Conservation (phyloP, 2,113 vertebrate genomes). For the Nerophis ophidion region DNA sequence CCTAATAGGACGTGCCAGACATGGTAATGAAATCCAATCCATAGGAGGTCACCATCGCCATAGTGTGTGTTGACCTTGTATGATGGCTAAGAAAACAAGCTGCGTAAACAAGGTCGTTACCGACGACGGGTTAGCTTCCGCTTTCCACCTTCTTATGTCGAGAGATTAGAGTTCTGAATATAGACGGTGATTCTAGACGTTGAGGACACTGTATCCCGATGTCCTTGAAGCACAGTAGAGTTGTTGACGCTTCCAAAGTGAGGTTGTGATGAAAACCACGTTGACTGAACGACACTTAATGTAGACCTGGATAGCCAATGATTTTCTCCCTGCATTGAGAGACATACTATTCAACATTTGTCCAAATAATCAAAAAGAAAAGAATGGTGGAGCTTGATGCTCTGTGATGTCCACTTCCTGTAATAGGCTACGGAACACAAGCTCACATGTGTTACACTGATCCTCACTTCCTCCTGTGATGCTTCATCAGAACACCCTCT, state of each 20-base stretch:
- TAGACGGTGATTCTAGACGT: conserved; percentile 53
- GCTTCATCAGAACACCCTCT: background rate
- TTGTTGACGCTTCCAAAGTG: conserved; percentile 7
- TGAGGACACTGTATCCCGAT: conserved; percentile 56
- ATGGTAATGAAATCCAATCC: conserved; percentile 1
- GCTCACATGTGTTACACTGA: background rate
- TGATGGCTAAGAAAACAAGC: conserved; percentile 24
- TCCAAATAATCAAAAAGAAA: too few relatives aligned
- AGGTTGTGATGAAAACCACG: background rate
- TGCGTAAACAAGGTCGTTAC: conserved; percentile 51
- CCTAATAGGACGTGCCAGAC: conserved; percentile 5
- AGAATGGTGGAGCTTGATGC: too few relatives aligned
- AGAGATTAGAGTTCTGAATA: conserved; percentile 62
- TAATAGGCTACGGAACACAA: too few relatives aligned
- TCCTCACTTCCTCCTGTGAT: background rate
- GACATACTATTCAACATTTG: too few relatives aligned
- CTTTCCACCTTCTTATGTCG: conserved; percentile 46
- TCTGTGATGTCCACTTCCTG: too few relatives aligned
- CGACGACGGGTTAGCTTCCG: conserved; percentile 57
- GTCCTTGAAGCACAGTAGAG: conserved; percentile 33
- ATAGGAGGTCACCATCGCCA: background rate
- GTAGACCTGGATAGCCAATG: too few relatives aligned
- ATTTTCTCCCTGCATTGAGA: too few relatives aligned
- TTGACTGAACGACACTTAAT: background rate
- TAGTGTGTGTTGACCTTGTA: conserved; percentile 10